Evolutionary conservation across 2,113 vertebrate species (phyloP), one percentile per base, ranked within the genome.

Genomic region (Piaya cayana): DNA sequence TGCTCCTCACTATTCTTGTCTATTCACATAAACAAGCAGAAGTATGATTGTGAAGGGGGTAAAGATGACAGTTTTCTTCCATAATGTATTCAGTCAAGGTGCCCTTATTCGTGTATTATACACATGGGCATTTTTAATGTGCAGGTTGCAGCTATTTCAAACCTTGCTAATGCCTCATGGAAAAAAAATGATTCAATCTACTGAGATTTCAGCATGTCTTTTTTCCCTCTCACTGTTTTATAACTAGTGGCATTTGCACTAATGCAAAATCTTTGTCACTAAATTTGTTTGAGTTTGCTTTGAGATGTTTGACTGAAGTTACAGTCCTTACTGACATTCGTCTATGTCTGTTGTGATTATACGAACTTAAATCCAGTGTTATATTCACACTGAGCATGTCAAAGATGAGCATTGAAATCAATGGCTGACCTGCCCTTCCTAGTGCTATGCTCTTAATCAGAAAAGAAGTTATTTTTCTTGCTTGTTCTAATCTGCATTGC

Each of bases 1-100:
- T 36, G 47, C 32, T 90, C 22, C 69, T 97, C n/a, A 19, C 62
- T 95, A 75, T 93, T 88, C 58, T 71, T 88, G 84, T 80, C 83
- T 92, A 70, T 93, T 89, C 92, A 91, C 63, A 82, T 92, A 93
- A 95, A 80, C 22, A 95, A 86, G 71, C 30, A 82, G 81, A 95
- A 95, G 94, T 69, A 55, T n/a, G 69, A 62, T 86, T 82, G 36
- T 90, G 80, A 95, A 84, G 58, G 50, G 34, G 77, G n/a, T 62
- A 60, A 78, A 86, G 74, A 96, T 92, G 82, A 97, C 49, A 88
- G 84, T 55, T 97, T 94, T 93, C 55, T 80, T 94, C 69, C 74
- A 86, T 91, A 95, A 96, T 92, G 84, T 67, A 96, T 97, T 96
- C 77, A 96, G 89, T 80, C 94, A 96, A 95, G 85, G 94, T 95